Evolutionary conservation across 2,888 invertebrate genomes (phyloP), one percentile per base, ranked within the genome.

Genomic region (Tanypteryx hageni): DNA sequence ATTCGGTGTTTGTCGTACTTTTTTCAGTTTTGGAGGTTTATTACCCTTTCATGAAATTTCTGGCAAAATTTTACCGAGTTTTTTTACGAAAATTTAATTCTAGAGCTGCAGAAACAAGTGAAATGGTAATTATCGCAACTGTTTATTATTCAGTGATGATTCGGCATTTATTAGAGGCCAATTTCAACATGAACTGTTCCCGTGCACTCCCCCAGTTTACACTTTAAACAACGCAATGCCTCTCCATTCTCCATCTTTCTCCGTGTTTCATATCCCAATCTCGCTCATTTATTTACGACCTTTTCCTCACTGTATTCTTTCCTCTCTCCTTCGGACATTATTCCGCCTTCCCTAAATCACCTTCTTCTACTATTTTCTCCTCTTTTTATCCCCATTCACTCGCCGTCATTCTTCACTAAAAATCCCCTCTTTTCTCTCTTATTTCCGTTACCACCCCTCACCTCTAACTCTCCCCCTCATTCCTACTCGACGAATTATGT

Each of bases 271-370:
- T 44, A 57, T 18, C 44, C 64, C 61, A 10, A 64, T 89, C 68
- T 44, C 61, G 89, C 64, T 44, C 64, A 89, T 89, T 64, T 89
- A 89, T 89, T 89, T 89, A 89, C 64, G n/a, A 64, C 64, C 89
- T 64, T 68, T 68, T 86, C 68, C 64, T 68, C 86, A 22, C 22
- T 22, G 14, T 68, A 83, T 57, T 83, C 56, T n/a, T n/a, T n/a
- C 82, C 82, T 16, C 27, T 59, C 27, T 59, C 68, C 76, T 27
- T 22, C 76, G 11, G 76, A 22, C 86, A 68, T 64, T 68, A 44
- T 44, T n/a, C n/a, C 64, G 18, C 68, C 64, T 64, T 68, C 44
- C 16, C 10, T 89, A 89, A 89, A 89, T 89, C 89, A 89, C 64
- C 89, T 64, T n/a, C 64, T 64, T 56, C 61, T 86, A 61, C 59